These are phyloP conservation scores for Brienomyrus longianalis DNA, from an alignment of 2,113 vertebrate genomes.

Conservation along the genomic window DNA sequence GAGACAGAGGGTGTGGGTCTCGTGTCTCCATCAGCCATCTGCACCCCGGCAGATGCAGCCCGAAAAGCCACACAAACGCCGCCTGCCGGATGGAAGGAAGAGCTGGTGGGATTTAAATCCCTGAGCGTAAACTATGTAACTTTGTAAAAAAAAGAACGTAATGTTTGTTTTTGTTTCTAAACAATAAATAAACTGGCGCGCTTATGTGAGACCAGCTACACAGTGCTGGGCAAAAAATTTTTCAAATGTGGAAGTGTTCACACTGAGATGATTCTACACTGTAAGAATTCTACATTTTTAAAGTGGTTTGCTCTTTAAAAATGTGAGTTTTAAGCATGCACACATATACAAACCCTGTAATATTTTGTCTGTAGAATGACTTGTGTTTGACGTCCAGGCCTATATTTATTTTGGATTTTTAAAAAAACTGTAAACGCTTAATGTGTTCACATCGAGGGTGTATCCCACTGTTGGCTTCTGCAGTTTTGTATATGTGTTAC, in stretches of 20 bases:
- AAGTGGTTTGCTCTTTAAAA: not conserved
- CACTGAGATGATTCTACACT: not conserved
- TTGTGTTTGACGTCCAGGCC: not conserved
- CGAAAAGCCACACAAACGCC: not conserved
- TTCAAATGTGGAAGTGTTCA: not conserved
- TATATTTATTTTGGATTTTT: not conserved
- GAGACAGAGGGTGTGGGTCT: not conserved
- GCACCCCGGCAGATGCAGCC: not conserved
- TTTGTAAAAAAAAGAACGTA: not conserved
- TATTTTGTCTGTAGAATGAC: not conserved
- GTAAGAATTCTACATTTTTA: not conserved
- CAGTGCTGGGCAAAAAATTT: not conserved
- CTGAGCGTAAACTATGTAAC: not conserved
- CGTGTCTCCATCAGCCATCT: not conserved
- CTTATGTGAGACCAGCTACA: not conserved
- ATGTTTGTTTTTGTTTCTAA: not conserved
- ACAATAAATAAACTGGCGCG: not conserved
- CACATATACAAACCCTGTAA: not conserved
- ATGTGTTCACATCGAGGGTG: not conserved
- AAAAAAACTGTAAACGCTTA: not conserved
- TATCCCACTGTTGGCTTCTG: not conserved
- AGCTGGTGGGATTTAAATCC: not conserved
- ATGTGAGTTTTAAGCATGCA: not conserved
- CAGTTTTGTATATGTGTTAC: not conserved
- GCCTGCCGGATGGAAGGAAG: not conserved